Conservation (phyloP, 2,888 invertebrate genomes). For the Neocrepidodera transversa region DNA sequence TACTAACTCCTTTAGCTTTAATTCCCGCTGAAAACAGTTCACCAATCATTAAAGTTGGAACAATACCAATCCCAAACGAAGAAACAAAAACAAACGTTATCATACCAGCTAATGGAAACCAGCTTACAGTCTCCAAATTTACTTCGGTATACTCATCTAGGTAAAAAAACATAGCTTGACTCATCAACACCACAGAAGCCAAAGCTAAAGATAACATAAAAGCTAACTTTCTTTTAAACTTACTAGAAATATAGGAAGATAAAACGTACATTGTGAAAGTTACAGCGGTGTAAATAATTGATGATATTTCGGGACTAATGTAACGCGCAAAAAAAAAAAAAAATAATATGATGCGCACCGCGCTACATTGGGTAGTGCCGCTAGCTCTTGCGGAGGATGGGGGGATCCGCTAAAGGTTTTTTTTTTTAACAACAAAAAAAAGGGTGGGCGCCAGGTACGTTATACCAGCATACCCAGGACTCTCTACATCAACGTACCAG, state of each 20-base stretch:
- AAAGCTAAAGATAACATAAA: conserved; percentile 44
- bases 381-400: too few species aligned
- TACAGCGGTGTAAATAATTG: conserved; percentile 43
- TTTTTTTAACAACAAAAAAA: too few species aligned
- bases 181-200: conserved; percentile 35
- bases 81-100: neutral
- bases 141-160: conserved; percentile 38
- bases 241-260: conserved; percentile 41
- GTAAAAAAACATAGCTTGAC: conserved; percentile 44
- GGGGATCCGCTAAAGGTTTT: too few species aligned
- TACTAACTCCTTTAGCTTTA: neutral
- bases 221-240: conserved; percentile 43
- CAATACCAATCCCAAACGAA: neutral
- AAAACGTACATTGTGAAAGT: conserved; percentile 36
- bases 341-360: too few species aligned
- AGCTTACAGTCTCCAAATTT: conserved; percentile 38
- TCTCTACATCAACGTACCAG: too few species aligned
- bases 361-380: too few species aligned
- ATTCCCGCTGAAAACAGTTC: neutral
- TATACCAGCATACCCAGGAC: too few species aligned
- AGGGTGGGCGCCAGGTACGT: too few species aligned
- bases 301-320: conserved; percentile 34
- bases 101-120: neutral
- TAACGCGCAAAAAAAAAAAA: too few species aligned
- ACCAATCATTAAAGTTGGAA: neutral